Conservation (phyloP, 2,113 vertebrate species). For the Tenrec ecaudatus region DNA sequence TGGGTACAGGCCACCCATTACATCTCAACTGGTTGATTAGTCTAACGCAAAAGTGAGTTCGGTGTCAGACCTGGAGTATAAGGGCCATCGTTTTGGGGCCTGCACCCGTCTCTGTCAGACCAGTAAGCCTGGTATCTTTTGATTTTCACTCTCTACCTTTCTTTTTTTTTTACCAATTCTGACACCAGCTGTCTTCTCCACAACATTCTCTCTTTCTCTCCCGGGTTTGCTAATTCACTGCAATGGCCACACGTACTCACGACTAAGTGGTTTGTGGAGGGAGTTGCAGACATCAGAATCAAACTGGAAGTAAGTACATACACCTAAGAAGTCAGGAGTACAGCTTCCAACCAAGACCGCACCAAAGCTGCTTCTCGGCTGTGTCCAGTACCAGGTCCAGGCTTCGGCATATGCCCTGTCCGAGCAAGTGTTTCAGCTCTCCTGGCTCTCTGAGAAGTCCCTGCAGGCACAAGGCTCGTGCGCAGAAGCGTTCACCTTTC, state of each 20-base stretch:
- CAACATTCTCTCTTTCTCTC: background rate
- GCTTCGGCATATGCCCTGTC: background rate
- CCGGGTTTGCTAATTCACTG: background rate
- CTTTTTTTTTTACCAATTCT: background rate
- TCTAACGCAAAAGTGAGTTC: too few species aligned
- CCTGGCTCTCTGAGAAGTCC: too few species aligned
- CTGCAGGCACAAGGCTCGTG: background rate
- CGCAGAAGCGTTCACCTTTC: background rate
- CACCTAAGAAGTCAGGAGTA: background rate
- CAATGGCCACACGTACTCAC: background rate
- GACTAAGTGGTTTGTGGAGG: background rate
- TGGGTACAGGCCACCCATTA: too few species aligned
- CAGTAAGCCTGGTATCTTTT: too few species aligned
- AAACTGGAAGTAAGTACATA: background rate
- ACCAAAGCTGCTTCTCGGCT: background rate
- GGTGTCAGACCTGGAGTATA: too few species aligned
- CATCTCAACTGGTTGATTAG: too few species aligned
- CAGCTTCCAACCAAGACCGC: background rate
- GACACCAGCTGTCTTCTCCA: background rate
- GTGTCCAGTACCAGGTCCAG: background rate
- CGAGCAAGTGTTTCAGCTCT: background rate
- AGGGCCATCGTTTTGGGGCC: too few species aligned
- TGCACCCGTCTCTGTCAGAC: too few species aligned
- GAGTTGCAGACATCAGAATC: background rate
- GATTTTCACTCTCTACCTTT: too few species aligned